Conservation (phyloP, 92 coral and sea anemone species). For the Epizoanthus fatuus region DNA sequence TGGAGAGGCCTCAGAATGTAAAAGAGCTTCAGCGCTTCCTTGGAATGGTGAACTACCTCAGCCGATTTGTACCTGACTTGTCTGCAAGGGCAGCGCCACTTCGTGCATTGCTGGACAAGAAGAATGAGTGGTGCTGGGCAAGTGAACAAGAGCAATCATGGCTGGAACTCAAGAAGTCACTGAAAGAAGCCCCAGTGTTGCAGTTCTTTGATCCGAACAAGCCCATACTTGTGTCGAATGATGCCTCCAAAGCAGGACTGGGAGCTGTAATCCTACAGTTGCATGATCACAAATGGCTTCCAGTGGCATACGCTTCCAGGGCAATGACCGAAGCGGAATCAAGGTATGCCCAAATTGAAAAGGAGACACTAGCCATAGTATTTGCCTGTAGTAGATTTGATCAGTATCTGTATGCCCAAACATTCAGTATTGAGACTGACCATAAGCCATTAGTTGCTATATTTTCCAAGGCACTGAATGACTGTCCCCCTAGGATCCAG, state of each 20-base stretch:
- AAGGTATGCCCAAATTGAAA: slow-evolving; percentile 36
- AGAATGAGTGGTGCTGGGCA: slow-evolving; percentile 42
- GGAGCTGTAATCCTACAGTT: slow-evolving; percentile 44
- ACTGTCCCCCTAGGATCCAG: slow-evolving; percentile 45
- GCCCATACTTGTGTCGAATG: neutral
- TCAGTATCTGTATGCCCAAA: slow-evolving; percentile 49
- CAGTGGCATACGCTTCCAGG: slow-evolving; percentile 41
- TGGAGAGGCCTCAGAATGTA: neutral
- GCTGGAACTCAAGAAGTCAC: slow-evolving; percentile 22
- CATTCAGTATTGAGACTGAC: slow-evolving; percentile 27
- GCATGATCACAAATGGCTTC: slow-evolving; percentile 19
- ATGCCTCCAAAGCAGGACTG: slow-evolving; percentile 47
- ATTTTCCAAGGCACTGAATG: slow-evolving; percentile 28
- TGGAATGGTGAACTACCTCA: slow-evolving; percentile 15
- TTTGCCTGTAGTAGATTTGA: slow-evolving; percentile 4
- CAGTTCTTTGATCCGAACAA: slow-evolving; percentile 22
- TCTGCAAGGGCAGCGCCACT: slow-evolving; percentile 38
- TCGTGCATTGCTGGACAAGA: slow-evolving; percentile 20
- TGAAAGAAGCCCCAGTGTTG: slow-evolving; percentile 44
- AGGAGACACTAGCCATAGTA: slow-evolving; percentile 14
- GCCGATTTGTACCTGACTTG: slow-evolving; percentile 32
- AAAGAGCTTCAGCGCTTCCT: neutral
- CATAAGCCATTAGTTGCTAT: slow-evolving; percentile 47
- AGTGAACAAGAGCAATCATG: slow-evolving; percentile 20
- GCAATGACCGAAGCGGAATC: slow-evolving; percentile 36